Evolutionary conservation across 2,888 invertebrate genomes (phyloP), one percentile per base, ranked within the genome.

Genomic region (Phasia obesa): DNA sequence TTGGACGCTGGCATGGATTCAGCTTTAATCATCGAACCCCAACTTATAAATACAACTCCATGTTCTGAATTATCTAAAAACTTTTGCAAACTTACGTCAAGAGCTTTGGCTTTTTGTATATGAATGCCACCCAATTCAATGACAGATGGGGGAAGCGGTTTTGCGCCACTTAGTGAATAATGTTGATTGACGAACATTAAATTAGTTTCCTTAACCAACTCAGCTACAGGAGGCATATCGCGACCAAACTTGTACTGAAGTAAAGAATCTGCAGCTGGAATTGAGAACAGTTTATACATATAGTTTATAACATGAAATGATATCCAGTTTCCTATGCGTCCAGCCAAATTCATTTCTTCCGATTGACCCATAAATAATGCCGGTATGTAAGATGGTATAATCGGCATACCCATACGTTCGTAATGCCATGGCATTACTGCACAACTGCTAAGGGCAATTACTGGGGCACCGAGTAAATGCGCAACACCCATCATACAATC

Each of bases 401-500:
- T 92, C 0, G 94, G 93, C 38, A 93, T 92, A 0, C 93, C 93
- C 64, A 94, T 90, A n/a, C 94, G 91, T 38, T 91, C 91, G 71
- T 92, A 93, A 67, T 93, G 92, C 93, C 93, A 95, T 0, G 94
- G 94, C 93, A 94, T 93, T 64, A 94, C 82, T 17, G 93, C 91
- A 84, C 93, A 93, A 2, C 94, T 90, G 81, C 90, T 90, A 0
- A 90, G 31, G 0, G 88, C 90, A 0, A 95, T 92, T 1, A 93
- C 93, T 0, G 95, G 95, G 0, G 93, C 94, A 53, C 93, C 89
- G 15, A 95, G 92, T 85, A 94, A 93, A 86, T 94, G 92, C 0
- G 93, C 94, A 38, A 96, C 89, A 2, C 94, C 94, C 85, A 95
- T 90, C 88, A 94, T 93, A 88, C 96, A 95, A 87, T 96, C 95